Evolutionary conservation across 2,797 vertebrate species (phyloP), one percentile per base, ranked within the genome.

Genomic region (Cuniculus paca): DNA sequence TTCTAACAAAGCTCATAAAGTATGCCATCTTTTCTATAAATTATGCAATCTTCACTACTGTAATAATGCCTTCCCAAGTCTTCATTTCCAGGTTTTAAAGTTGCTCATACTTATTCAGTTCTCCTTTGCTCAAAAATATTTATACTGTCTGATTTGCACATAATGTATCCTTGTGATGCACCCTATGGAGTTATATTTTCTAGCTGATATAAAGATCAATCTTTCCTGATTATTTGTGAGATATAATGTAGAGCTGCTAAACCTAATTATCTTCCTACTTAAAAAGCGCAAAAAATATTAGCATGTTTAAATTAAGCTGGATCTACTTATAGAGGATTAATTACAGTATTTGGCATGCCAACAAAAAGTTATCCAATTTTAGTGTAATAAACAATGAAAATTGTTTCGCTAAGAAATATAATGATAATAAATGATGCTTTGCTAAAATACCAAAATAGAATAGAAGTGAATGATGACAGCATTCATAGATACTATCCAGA

Each of bases 231-330:
- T 34, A 87, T 68, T 92, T 95, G 39, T 83, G 42, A 92, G 79
- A 86, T 86, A 54, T 52, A 93, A 88, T 42, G 56, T 63, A 14
- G 90, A 93, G 26, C 85, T 95, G 79, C 63, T 94, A 58, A 88
- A 94, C 68, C 84, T 93, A 96, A 95, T 94, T 94, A 93, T 88
- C 54, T 82, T 84, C 45, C 79, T 95, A 54, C 74, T 97, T 88
- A 60, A 92, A 92, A 97, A 80, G 11, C 94, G 17, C 60, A n/a
- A 91, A 87, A 95, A 94, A 79, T 39, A 96, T 83, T 94, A 97
- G 63, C 88, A 90, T 92, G 90, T 90, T 97, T 98, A 96, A 97
- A 90, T 96, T 96, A 90, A 97, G 56, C 20, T 52, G 91, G 50
- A 61, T 92, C 48, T 88, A 72, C 79, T 92, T 39, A 56, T 34